These are phyloP conservation scores for Formica exsecta DNA, from an alignment of 1,140 invertebrate genomes.

Conservation along the genomic window DNA sequence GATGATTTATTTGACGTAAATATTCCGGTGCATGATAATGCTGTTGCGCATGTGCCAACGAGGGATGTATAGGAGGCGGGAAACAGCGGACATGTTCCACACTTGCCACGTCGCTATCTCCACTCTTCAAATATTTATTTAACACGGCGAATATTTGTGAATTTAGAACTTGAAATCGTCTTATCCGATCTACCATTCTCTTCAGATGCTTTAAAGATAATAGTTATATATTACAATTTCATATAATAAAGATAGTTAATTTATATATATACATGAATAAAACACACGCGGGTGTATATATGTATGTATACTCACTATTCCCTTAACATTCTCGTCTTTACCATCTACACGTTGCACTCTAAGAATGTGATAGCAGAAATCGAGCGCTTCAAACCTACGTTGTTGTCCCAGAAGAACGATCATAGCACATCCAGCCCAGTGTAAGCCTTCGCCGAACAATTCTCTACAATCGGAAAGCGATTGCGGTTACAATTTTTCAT, in stretches of 20 bases:
- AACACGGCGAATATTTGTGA: constrained; percentile 99
- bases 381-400: constrained; percentile 98
- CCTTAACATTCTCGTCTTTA: constrained; percentile 98
- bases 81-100: constrained; percentile 99
- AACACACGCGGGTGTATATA: neutral
- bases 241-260: constrained; percentile 14
- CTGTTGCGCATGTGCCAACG: constrained; percentile 87
- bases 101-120: constrained; percentile 94
- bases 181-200: constrained; percentile 98
- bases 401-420: constrained; percentile 99
- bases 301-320: constrained; percentile 93
- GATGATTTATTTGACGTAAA: constrained; percentile 86
- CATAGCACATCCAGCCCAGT: constrained; percentile 99
- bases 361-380: constrained; percentile 99
- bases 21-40: constrained; percentile 89
- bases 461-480: constrained; percentile 89
- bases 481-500: constrained; percentile 25
- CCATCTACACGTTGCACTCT: constrained; percentile 98
- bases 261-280: neutral
- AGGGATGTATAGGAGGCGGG: constrained; percentile 96
- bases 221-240: constrained; percentile 69
- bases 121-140: constrained; percentile 97
- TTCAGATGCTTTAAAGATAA: constrained; percentile 93
- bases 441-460: constrained; percentile 98
- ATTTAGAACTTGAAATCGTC: constrained; percentile 99